These are phyloP conservation scores for Drosophila sulfurigaster DNA, from an alignment of 1,140 invertebrate species.

Conservation along the genomic window DNA sequence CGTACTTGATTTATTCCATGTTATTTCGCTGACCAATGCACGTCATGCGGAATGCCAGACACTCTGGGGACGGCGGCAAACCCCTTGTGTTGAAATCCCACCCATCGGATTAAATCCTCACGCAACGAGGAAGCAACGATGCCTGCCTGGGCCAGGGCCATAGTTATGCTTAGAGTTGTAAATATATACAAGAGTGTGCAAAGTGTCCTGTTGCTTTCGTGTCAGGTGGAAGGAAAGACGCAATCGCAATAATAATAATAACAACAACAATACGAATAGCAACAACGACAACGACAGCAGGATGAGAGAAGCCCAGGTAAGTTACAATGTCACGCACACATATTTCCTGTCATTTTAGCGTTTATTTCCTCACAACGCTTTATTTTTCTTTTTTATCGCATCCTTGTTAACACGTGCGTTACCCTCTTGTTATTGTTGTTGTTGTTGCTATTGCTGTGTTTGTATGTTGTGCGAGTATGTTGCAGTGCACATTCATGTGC, in stretches of 20 bases:
- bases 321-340: conserved; percentile 82
- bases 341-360: conserved; percentile 81
- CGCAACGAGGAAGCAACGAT: conserved; percentile 13
- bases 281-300: neutral
- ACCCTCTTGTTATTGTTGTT: conserved; percentile 50
- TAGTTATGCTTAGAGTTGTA: conserved; percentile 16
- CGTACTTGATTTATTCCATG: conserved; percentile 12
- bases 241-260: neutral
- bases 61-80: conserved; percentile 11
- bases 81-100: conserved; percentile 21
- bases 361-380: conserved; percentile 77
- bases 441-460: conserved; percentile 16
- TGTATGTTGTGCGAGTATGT: conserved; percentile 20
- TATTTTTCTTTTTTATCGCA: conserved; percentile 71
- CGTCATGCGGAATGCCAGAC: conserved; percentile 32
- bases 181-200: conserved; percentile 12
- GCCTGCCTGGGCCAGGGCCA: neutral
- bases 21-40: conserved; percentile 37
- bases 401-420: conserved; percentile 82
- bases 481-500: conserved; percentile 27
- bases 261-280: conserved; percentile 3
- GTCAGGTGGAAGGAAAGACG: conserved; percentile 1
- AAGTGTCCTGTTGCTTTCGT: conserved; percentile 49
- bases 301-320: conserved; percentile 32
- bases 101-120: conserved; percentile 28